Conservation (phyloP, 2,888 invertebrate species). For the Lobophora halterata region DNA sequence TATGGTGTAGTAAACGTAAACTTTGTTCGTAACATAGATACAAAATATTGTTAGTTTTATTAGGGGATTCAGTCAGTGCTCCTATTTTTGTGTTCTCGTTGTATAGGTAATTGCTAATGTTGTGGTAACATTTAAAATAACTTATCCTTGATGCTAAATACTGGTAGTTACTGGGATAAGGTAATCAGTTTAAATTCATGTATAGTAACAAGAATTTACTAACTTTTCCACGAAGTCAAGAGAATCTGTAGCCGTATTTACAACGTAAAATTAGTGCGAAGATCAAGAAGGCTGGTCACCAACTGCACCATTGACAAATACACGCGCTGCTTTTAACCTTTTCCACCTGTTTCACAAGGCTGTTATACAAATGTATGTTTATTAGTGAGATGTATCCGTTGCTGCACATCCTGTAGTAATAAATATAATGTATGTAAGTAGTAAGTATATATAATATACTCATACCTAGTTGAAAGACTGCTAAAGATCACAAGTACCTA, state of each 20-base stretch:
- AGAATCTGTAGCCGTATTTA: too few species aligned
- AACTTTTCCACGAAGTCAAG: too few species aligned
- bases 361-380: slow-evolving; percentile 21
- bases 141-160: too few species aligned
- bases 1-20: slow-evolving; percentile 10
- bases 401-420: slow-evolving; percentile 31
- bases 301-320: slow-evolving; percentile 35
- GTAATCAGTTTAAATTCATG: too few species aligned
- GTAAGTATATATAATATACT: slow-evolving; percentile 29
- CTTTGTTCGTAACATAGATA: too few species aligned
- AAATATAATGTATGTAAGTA: slow-evolving; percentile 28
- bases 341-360: slow-evolving; percentile 30
- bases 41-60: neutral
- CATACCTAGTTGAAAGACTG: slow-evolving; percentile 15
- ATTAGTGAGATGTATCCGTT: slow-evolving; percentile 31
- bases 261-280: neutral
- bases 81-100: too few species aligned
- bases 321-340: slow-evolving; percentile 36
- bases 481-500: too few species aligned
- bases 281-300: slow-evolving; percentile 33
- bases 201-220: too few species aligned
- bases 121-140: too few species aligned
- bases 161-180: too few species aligned
- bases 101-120: too few species aligned
- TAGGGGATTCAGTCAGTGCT: neutral